Evolutionary conservation across 2,888 invertebrate genomes (phyloP).

Genomic region (Exephanes ischioxanthus): DNA sequence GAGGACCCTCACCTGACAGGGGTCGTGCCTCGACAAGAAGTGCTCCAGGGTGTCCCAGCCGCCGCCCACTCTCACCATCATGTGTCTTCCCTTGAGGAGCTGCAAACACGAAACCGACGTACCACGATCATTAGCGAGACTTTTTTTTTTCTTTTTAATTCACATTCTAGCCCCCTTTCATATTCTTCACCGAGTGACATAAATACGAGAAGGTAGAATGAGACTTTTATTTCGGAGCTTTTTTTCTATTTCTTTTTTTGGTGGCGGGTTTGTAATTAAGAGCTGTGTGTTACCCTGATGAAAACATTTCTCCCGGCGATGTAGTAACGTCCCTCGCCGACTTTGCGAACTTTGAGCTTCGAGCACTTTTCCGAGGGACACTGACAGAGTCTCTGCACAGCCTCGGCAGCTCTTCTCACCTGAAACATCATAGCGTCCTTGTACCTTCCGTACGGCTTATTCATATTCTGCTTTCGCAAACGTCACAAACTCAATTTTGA

Average conservation of each 20-base stretch:
- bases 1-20: slow-evolving; percentile 90
- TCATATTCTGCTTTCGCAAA: not conserved
- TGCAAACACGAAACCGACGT: slow-evolving; percentile 82
- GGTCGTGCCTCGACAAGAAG: slow-evolving; percentile 95
- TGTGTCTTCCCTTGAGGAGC: slow-evolving; percentile 96
- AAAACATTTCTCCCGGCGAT: slow-evolving; percentile 95
- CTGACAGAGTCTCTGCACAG: slow-evolving; percentile 91
- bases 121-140: slow-evolving; percentile 26
- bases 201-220: not conserved
- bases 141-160: not conserved
- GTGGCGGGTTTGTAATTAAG: slow-evolving; percentile 4
- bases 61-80: slow-evolving; percentile 98
- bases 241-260: slow-evolving; percentile 20
- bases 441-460: not conserved
- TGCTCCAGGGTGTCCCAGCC: slow-evolving; percentile 98
- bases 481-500: not conserved
- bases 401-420: slow-evolving; percentile 86
- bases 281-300: slow-evolving; percentile 89
- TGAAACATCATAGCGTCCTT: slow-evolving; percentile 55
- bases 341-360: slow-evolving; percentile 91
- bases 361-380: slow-evolving; percentile 90
- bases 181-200: slow-evolving; percentile 3
- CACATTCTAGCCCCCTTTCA: not conserved
- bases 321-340: slow-evolving; percentile 94
- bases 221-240: not conserved